Conservation (phyloP, 2,113 vertebrate genomes). For the Chrysemys picta region DNA sequence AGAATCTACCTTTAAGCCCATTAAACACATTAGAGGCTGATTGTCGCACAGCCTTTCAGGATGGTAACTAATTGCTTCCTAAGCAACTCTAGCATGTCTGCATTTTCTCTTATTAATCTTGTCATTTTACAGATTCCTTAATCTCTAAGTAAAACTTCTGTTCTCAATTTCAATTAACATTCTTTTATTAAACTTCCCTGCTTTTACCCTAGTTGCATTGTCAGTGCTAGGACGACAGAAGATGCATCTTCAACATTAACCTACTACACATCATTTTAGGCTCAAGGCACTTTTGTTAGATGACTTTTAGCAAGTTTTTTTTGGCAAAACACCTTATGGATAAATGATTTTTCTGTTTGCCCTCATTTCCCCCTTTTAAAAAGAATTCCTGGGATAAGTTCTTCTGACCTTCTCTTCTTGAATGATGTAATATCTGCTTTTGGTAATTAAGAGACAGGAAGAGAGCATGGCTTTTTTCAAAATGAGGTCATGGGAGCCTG, state of each 20-base stretch:
- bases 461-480: not conserved
- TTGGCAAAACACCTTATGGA: not conserved
- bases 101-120: constrained; percentile 25
- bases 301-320: not conserved
- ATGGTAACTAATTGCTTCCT: constrained; percentile 48
- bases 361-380: not conserved
- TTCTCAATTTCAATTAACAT: constrained; percentile 40
- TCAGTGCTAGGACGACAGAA: not conserved
- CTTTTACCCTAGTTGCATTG: constrained; percentile 12
- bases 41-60: constrained; percentile 29
- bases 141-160: constrained; percentile 50
- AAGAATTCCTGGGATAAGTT: not conserved
- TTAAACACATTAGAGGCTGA: constrained; percentile 47
- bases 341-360: constrained; percentile 21
- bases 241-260: constrained; percentile 43
- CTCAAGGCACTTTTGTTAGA: not conserved
- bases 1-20: constrained; percentile 60
- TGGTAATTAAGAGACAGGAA: not conserved
- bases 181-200: constrained; percentile 11
- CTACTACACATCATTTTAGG: constrained; percentile 42
- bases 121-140: not conserved
- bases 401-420: not conserved
- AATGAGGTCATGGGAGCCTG: not conserved
- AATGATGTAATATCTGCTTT: not conserved
- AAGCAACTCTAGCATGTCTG: not conserved